Percentiles rank a stretch among this genome's conserved stretches.
Evolutionary conservation across 1,140 invertebrate species (phyloP).

Genomic region (Idris sp.): DNA sequence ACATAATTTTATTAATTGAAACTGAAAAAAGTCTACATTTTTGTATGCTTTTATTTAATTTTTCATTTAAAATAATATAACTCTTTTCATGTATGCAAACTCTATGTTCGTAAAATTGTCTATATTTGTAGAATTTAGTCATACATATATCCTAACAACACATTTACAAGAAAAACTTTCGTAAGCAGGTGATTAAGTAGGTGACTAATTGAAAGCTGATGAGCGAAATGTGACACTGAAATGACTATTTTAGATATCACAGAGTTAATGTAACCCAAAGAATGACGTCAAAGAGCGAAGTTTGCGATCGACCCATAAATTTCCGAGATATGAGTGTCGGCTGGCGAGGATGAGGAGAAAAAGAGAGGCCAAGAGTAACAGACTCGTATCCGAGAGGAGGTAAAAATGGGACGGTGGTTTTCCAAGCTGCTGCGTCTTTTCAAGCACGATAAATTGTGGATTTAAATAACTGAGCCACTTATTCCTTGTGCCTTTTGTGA

Average conservation of each 20-base stretch:
- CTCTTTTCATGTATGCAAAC: no score
- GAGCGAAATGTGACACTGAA: constrained; percentile 1
- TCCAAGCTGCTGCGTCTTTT: constrained; percentile 55
- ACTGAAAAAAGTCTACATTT: no score
- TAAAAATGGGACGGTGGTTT: constrained; percentile 56
- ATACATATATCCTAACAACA: not conserved
- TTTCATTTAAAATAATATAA: no score
- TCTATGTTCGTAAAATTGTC: no score
- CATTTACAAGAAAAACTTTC: not conserved
- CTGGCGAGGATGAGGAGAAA: constrained; percentile 30
- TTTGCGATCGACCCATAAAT: constrained; percentile 60
- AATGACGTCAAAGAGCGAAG: constrained; percentile 42
- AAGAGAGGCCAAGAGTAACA: constrained; percentile 9
- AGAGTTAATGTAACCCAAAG: constrained; percentile 48
- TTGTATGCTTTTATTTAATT: no score
- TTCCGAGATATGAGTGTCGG: constrained; percentile 54
- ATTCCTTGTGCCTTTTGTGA: constrained; percentile 5
- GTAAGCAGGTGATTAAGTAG: not conserved
- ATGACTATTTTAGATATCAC: constrained; percentile 14
- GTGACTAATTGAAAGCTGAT: constrained; percentile 11
- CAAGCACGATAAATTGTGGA: constrained; percentile 61
- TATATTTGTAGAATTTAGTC: no score
- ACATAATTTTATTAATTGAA: no score
- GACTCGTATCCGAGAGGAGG: constrained; percentile 16
- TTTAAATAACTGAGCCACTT: constrained; percentile 65